phyloP scores from a whole-genome alignment of 1,140 invertebrate species.

The Schlechtendalia chinensis region DNA sequence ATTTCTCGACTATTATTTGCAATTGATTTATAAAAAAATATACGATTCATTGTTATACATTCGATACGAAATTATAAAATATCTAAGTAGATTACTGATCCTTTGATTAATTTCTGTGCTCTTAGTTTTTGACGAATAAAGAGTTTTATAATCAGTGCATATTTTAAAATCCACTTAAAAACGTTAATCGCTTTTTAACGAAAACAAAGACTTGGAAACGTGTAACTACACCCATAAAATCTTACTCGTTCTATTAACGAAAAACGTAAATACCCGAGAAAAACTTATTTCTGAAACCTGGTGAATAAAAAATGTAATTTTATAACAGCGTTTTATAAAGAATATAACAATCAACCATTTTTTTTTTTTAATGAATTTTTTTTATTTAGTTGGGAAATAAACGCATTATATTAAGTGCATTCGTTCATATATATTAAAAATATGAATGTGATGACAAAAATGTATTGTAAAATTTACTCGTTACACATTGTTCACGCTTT shows the following conservation, averaged over 20 bases:
- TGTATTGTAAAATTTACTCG: not conserved
- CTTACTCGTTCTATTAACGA: not conserved
- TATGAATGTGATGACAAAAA: not conserved
- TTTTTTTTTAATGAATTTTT: not conserved
- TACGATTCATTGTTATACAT: not conserved
- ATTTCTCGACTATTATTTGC: too few species aligned
- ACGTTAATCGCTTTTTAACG: slow-evolving; percentile 13
- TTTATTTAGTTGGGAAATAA: not conserved
- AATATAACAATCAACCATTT: too few species aligned
- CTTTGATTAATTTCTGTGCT: not conserved
- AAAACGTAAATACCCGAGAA: not conserved
- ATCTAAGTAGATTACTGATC: not conserved
- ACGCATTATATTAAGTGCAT: not conserved
- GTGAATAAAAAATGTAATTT: not conserved
- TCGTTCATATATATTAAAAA: not conserved
- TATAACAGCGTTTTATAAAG: not conserved
- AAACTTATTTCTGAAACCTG: not conserved
- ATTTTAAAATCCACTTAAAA: not conserved
- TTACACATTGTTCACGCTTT: not conserved
- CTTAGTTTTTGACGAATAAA: not conserved
- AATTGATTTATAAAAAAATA: too few species aligned
- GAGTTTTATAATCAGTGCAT: not conserved
- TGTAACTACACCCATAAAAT: not conserved
- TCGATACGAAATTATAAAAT: not conserved
- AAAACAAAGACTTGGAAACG: not conserved